Conservation (phyloP, 2,797 vertebrate species). For the Pteronotus mesoamericanus region DNA sequence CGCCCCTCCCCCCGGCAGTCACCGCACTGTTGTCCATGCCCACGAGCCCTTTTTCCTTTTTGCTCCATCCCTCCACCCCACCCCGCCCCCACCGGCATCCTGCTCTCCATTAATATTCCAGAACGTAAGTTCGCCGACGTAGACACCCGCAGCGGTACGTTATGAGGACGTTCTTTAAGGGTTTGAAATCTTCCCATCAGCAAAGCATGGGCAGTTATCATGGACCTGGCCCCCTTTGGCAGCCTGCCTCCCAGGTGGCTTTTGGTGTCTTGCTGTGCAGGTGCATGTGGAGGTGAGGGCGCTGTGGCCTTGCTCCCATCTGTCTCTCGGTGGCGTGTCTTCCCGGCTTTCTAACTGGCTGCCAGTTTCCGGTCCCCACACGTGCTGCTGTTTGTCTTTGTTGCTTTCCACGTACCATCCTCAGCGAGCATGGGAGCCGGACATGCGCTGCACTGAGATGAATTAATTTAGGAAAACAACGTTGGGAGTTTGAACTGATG, state of each 20-base stretch:
- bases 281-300: not conserved
- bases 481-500: not conserved
- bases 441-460: not conserved
- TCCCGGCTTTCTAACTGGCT: not conserved
- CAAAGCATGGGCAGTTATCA: not conserved
- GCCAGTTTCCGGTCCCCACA: rapidly evolving
- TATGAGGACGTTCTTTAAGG: not conserved
- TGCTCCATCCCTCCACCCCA: no score
- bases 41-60: no score
- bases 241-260: not conserved
- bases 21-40: no score
- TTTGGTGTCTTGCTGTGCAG: not conserved
- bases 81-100: no score
- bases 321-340: not conserved
- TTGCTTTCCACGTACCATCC: not conserved
- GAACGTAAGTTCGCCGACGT: not conserved
- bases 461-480: slow-evolving; percentile 19
- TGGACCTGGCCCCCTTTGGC: not conserved
- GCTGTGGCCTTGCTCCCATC: not conserved
- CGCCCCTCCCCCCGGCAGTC: no score
- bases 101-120: not conserved
- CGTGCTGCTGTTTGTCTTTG: not conserved
- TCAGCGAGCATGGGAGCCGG: not conserved
- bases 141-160: not conserved
- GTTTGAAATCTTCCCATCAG: not conserved